Evolutionary conservation across 2,113 vertebrate species (phyloP), one percentile per base, ranked within the genome.

Genomic region (Psophia crepitans): DNA sequence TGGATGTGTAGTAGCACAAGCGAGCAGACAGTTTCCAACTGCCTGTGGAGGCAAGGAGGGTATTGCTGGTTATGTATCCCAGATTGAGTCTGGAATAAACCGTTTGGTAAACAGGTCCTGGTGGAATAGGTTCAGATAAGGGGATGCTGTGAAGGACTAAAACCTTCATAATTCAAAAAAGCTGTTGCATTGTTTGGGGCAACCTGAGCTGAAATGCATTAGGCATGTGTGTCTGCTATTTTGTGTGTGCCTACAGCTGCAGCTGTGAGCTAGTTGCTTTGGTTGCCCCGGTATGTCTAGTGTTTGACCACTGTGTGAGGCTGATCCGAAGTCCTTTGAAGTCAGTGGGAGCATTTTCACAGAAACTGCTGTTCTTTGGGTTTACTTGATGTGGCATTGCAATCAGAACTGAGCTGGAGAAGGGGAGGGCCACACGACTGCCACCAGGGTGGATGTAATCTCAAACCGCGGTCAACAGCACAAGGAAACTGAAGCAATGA

Each of bases 331-430:
- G 41, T 49, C 37, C 46, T 87, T 57, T 95, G 77, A 81, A 91
- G 56, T 57, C 80, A 73, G 9, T 48, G 32, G 44, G 32, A 84
- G 14, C 24, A 24, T 75, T 93, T 82, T 75, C 51, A 87, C 0
- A 1, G 84, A 84, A 84, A n/a, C 43, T 84, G 41, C 24, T 87
- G 49, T 54, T 53, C n/a, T 93, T 69, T 1, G 30, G 74, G 22
- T 84, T 87, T 89, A 15, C 46, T 94, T 93, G 60, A 82, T 84
- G 87, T 64, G 88, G 74, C 58, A 53, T 17, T 68, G 74, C 54
- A 60, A 73, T 89, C 87, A 96, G 93, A 93, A 80, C 48, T 26
- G 19, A 89, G 37, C 24, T 21, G 41, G n/a, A 78, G 43, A 91
- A 87, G 8, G 23, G 27, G 33, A 87, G 44, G 17, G 27, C 16